These are phyloP conservation scores for Chiroxiphia lanceolata DNA, from an alignment of 2,797 vertebrate species.

Conservation along the genomic window DNA sequence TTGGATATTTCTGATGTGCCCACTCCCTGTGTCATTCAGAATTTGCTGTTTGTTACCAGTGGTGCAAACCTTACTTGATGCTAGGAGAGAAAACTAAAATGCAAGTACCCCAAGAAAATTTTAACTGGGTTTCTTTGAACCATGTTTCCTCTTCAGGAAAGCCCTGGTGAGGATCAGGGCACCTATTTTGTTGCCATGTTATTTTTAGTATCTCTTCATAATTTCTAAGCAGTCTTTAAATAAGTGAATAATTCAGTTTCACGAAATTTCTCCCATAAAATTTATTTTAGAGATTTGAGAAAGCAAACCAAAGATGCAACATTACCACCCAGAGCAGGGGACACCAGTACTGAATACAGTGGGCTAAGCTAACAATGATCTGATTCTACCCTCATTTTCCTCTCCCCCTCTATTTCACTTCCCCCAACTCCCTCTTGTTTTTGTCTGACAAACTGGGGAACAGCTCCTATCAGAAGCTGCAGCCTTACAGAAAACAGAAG, in stretches of 20 bases:
- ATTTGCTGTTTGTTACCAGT: neutral
- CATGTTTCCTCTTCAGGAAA: neutral
- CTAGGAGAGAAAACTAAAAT: neutral
- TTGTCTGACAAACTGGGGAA: neutral
- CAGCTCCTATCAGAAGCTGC: neutral
- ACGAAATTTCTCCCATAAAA: neutral
- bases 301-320: neutral
- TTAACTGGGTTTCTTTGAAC: neutral
- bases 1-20: neutral
- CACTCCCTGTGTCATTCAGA: neutral
- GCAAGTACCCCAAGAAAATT: rapidly evolving
- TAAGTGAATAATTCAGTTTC: neutral
- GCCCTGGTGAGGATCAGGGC: neutral
- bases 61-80: too few species aligned
- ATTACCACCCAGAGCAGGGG: neutral
- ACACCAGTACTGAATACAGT: neutral
- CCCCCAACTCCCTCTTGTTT: neutral
- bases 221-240: neutral
- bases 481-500: neutral
- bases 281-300: neutral
- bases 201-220: neutral
- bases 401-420: neutral
- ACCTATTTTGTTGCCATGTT: neutral
- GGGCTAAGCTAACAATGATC: neutral
- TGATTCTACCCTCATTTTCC: neutral